Conservation (phyloP, 2,888 invertebrate genomes). For the Hypolimnas misippus region DNA sequence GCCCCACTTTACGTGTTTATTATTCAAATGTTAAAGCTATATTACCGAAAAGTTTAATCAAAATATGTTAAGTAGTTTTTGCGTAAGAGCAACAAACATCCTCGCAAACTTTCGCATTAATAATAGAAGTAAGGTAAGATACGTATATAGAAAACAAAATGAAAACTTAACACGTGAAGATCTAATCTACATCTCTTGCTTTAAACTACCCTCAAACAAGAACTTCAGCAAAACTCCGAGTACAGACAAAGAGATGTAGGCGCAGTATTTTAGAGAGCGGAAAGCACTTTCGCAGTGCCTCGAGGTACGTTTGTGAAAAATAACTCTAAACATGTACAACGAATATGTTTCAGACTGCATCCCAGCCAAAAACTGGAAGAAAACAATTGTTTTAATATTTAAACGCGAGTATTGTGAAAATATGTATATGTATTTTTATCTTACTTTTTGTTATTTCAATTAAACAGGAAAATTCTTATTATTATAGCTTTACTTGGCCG, state of each 20-base stretch:
- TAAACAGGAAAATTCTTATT: too few species aligned
- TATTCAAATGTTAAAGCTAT: too few species aligned
- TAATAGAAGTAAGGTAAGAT: too few species aligned
- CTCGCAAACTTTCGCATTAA: too few species aligned
- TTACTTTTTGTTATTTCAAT: too few species aligned
- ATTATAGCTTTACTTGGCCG: too few species aligned
- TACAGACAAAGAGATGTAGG: conserved; percentile 28
- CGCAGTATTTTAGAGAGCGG: conserved; percentile 17
- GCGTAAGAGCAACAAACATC: too few species aligned
- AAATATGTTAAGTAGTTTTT: too few species aligned
- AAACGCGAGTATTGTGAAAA: neutral
- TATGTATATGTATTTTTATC: too few species aligned
- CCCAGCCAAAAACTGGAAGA: conserved; percentile 1
- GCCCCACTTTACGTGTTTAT: too few species aligned
- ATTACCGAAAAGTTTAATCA: too few species aligned
- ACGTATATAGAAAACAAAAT: conserved; percentile 15
- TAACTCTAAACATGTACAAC: conserved; percentile 16
- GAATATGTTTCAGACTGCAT: neutral
- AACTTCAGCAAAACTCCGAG: conserved; percentile 25
- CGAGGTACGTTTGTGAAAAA: conserved; percentile 21
- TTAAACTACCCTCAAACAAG: conserved; percentile 23
- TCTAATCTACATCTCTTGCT: conserved; percentile 27
- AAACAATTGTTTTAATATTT: conserved; percentile 3
- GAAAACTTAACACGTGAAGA: conserved; percentile 22
- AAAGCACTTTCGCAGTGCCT: conserved; percentile 14